Percentiles rank a stretch among this genome's conserved stretches.
Conservation (phyloP, 2,888 invertebrate species). For the Rhimphoctona megacephalus region DNA sequence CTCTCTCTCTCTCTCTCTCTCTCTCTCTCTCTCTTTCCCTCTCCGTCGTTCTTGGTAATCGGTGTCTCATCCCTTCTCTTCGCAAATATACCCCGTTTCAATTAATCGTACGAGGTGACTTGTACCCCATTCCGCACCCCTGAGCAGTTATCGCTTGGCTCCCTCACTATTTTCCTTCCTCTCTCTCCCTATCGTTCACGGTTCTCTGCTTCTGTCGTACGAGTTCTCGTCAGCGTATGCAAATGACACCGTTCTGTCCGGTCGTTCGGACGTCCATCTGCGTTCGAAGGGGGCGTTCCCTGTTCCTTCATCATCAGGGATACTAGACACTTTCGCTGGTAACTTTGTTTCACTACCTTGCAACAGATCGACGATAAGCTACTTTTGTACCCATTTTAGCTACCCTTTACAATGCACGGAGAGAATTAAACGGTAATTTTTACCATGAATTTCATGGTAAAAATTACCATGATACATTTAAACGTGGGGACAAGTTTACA, state of each 20-base stretch:
- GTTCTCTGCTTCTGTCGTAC: slow-evolving; percentile 64
- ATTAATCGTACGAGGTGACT: slow-evolving; percentile 82
- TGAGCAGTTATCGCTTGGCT: slow-evolving; percentile 78
- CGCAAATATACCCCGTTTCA: slow-evolving; percentile 80
- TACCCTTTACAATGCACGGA: background rate
- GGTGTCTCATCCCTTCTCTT: slow-evolving; percentile 70
- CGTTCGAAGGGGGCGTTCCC: slow-evolving; percentile 38
- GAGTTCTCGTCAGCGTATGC: slow-evolving; percentile 69
- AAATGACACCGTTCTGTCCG: slow-evolving; percentile 73
- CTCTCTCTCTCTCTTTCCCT: slow-evolving; percentile 36
- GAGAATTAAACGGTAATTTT: no score
- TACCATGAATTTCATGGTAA: no score
- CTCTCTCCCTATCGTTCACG: slow-evolving; percentile 67
- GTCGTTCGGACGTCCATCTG: slow-evolving; percentile 55
- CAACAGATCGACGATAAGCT: slow-evolving; percentile 29
- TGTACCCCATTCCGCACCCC: slow-evolving; percentile 80
- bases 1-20: background rate
- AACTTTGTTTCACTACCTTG: slow-evolving; percentile 45
- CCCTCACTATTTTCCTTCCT: slow-evolving; percentile 72
- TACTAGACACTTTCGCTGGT: slow-evolving; percentile 33
- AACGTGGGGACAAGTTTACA: no score
- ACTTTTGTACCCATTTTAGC: slow-evolving; percentile 1
- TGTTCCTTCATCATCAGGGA: slow-evolving; percentile 36
- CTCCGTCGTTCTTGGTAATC: slow-evolving; percentile 54
- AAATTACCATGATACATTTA: no score